phyloP scores from a whole-genome alignment of 2,797 vertebrate species.

The Anguilla pacifica region DNA sequence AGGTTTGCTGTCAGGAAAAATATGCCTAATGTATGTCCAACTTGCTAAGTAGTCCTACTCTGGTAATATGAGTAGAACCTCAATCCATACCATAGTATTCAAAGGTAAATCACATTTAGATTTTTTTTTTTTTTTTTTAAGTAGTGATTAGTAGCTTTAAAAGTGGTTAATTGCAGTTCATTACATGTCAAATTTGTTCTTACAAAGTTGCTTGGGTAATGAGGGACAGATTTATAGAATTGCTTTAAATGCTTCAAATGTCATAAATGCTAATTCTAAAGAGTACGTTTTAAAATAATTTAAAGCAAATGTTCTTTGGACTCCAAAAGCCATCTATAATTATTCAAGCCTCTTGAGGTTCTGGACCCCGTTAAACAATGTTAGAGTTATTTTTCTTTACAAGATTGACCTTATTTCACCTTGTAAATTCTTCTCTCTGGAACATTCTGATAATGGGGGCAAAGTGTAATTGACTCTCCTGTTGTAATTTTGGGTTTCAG shows the following conservation, averaged over 20 bases:
- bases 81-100: not conserved
- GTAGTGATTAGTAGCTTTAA: too few species aligned
- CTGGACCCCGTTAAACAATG: conserved; percentile 5
- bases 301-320: not conserved
- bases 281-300: not conserved
- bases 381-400: conserved; percentile 11
- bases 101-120: not conserved
- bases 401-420: conserved; percentile 6
- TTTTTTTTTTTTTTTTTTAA: too few species aligned
- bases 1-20: not conserved
- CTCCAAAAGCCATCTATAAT: not conserved
- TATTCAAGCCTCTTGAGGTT: conserved; percentile 7
- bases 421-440: not conserved
- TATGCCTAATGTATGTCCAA: not conserved
- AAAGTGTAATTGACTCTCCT: not conserved
- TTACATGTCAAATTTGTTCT: not conserved
- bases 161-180: not conserved
- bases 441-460: conserved; percentile 4
- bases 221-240: not conserved
- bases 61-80: not conserved
- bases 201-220: not conserved
- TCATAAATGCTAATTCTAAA: not conserved
- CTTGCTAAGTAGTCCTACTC: not conserved
- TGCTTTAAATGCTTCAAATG: not conserved
- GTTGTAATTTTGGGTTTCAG: not conserved